Conservation (phyloP, 1,140 invertebrate genomes). For the Copidosoma floridanum region DNA sequence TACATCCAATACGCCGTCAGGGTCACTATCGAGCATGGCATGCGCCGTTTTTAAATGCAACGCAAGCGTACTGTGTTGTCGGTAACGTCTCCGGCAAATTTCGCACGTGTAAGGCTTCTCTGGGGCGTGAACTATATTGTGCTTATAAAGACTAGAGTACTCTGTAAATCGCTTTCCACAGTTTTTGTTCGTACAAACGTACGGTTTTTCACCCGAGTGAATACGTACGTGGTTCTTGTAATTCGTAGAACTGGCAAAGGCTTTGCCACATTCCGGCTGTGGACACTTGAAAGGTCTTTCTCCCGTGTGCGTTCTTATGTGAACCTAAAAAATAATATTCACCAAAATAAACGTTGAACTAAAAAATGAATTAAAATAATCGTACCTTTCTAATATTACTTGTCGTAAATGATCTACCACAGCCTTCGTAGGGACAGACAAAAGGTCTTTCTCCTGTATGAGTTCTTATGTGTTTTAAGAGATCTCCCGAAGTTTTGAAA, state of each 20-base stretch:
- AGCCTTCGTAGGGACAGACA: conserved; percentile 64
- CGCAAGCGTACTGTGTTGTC: conserved; percentile 64
- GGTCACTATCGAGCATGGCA: conserved; percentile 23
- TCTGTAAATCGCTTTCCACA: conserved; percentile 73
- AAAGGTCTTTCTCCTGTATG: conserved; percentile 73
- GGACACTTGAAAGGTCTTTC: conserved; percentile 67
- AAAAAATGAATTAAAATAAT: neutral
- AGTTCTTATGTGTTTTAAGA: conserved; percentile 69
- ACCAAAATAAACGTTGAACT: too few relatives aligned
- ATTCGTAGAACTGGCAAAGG: conserved; percentile 70
- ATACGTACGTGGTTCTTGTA: conserved; percentile 68
- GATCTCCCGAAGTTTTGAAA: conserved; percentile 69
- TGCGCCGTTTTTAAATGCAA: conserved; percentile 61
- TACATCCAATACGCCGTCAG: conserved; percentile 38
- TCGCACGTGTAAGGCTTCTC: conserved; percentile 63
- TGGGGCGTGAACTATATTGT: conserved; percentile 68
- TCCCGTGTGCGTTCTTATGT: conserved; percentile 62
- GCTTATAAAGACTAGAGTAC: conserved; percentile 75
- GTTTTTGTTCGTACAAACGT: conserved; percentile 61
- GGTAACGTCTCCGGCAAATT: conserved; percentile 62
- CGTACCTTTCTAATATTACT: conserved; percentile 71
- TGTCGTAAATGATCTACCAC: conserved; percentile 69
- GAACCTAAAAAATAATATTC: conserved; percentile 38
- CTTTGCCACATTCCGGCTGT: conserved; percentile 60
- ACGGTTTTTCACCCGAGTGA: conserved; percentile 63